phyloP scores from a whole-genome alignment of 2,888 invertebrate genomes.

The Drosophila limbata region DNA sequence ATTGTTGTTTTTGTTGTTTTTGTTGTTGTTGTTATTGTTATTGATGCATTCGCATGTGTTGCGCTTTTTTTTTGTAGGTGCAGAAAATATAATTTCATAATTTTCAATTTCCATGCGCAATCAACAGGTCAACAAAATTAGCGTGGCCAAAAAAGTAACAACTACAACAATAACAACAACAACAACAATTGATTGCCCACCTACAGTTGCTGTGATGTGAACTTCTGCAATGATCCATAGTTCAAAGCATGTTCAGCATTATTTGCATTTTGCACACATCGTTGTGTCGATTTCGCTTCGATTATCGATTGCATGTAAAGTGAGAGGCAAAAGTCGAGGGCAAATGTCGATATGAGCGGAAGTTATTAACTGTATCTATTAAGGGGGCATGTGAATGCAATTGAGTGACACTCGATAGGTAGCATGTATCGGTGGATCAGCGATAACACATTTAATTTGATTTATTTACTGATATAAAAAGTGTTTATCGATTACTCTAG shows the following conservation, averaged over 20 bases:
- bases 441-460: background rate
- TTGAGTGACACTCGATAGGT: conserved; percentile 33
- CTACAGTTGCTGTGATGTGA: conserved; percentile 46
- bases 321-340: conserved; percentile 47
- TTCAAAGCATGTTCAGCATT: conserved; percentile 56
- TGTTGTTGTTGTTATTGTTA: conserved; percentile 31
- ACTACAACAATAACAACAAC: conserved; percentile 19
- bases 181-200: conserved; percentile 51
- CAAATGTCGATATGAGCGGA: conserved; percentile 49
- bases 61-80: conserved; percentile 47
- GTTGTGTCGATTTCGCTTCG: conserved; percentile 59
- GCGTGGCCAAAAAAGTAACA: conserved; percentile 75
- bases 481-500: too few relatives aligned
- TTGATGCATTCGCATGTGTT: conserved; percentile 58
- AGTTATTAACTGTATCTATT: conserved; percentile 5
- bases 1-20: conserved; percentile 34
- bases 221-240: conserved; percentile 59
- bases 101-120: conserved; percentile 81
- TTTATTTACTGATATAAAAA: too few relatives aligned
- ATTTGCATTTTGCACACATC: conserved; percentile 77
- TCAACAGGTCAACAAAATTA: conserved; percentile 80
- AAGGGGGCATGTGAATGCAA: conserved; percentile 37
- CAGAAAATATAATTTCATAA: conserved; percentile 81
- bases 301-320: conserved; percentile 46
- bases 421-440: background rate